phyloP scores from a whole-genome alignment of 2,113 vertebrate species.

The Noturus placidus region DNA sequence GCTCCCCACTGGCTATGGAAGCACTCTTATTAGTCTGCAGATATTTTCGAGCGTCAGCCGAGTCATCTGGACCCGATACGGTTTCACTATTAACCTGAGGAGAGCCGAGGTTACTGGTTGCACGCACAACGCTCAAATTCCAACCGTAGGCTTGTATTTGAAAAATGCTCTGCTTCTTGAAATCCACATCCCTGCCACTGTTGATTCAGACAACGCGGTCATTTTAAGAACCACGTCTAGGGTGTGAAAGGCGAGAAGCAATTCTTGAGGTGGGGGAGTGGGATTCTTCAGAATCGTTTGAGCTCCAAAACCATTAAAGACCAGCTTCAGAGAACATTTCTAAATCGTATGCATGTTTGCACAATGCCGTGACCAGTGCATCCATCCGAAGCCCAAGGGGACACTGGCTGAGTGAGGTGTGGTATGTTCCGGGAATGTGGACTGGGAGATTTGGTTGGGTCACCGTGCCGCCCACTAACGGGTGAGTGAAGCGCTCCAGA shows the following conservation, averaged over 20 bases:
- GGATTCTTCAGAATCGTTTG: neutral
- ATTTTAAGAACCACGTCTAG: neutral
- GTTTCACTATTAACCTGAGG: neutral
- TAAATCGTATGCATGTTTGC: slow-evolving; percentile 23
- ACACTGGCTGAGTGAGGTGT: neutral
- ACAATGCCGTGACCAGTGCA: neutral
- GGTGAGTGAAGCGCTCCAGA: slow-evolving; percentile 34
- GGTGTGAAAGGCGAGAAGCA: neutral
- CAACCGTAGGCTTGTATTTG: neutral
- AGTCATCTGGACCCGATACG: neutral
- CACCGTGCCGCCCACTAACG: slow-evolving; percentile 39
- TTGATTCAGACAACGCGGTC: neutral
- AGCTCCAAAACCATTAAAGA: neutral
- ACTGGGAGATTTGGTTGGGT: slow-evolving; percentile 1
- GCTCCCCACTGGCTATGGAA: neutral
- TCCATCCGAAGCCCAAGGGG: slow-evolving; percentile 6
- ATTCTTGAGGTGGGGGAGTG: neutral
- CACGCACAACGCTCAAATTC: neutral
- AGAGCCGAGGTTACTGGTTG: neutral
- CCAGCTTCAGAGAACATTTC: neutral
- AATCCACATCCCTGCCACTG: neutral
- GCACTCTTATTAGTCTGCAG: neutral
- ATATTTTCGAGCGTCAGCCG: neutral
- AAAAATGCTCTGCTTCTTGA: neutral
- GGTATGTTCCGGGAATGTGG: slow-evolving; percentile 15